These are phyloP conservation scores for Lordiphosa andalusiaca DNA, from an alignment of 2,888 invertebrate species.

Conservation along the genomic window DNA sequence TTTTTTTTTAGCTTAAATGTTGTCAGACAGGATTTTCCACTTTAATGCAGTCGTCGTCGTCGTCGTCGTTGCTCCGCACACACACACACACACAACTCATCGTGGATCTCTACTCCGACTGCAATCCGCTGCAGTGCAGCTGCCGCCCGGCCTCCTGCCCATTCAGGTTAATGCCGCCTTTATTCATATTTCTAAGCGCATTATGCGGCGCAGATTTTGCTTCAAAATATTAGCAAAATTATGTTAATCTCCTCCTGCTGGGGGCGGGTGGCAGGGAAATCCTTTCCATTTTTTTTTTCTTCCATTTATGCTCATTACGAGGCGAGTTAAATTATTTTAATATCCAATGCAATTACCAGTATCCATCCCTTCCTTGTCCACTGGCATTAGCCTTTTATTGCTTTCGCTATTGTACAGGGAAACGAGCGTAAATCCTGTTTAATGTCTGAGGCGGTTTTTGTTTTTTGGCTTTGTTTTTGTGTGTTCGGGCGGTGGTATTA, in stretches of 20 bases:
- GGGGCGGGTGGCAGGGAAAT: conserved; percentile 27
- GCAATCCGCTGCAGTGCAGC: conserved; percentile 36
- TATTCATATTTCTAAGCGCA: conserved; percentile 65
- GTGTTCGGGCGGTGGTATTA: conserved; percentile 32
- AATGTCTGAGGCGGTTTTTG: conserved; percentile 22
- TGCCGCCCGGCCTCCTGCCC: conserved; percentile 27
- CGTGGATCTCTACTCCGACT: conserved; percentile 35
- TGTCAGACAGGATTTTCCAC: conserved; percentile 77
- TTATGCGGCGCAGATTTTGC: conserved; percentile 40
- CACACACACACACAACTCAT: conserved; percentile 49
- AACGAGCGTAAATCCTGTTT: conserved; percentile 22
- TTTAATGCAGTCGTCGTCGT: conserved; percentile 53
- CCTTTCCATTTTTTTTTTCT: conserved; percentile 8
- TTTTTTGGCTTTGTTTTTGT: too few species aligned
- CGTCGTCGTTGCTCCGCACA: conserved; percentile 44
- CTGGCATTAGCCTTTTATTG: conserved; percentile 8
- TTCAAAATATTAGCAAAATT: conserved; percentile 58
- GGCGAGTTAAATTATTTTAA: conserved; percentile 54
- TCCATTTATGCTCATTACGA: conserved; percentile 16
- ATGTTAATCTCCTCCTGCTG: conserved; percentile 47
- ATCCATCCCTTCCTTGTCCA: conserved; percentile 8
- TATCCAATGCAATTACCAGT: conserved; percentile 56
- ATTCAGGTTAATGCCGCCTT: conserved; percentile 63
- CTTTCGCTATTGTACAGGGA: conserved; percentile 12
- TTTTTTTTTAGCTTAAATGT: conserved; percentile 61